Conservation (phyloP, 2,797 vertebrate species). For the Leucoraja ocellata region DNA sequence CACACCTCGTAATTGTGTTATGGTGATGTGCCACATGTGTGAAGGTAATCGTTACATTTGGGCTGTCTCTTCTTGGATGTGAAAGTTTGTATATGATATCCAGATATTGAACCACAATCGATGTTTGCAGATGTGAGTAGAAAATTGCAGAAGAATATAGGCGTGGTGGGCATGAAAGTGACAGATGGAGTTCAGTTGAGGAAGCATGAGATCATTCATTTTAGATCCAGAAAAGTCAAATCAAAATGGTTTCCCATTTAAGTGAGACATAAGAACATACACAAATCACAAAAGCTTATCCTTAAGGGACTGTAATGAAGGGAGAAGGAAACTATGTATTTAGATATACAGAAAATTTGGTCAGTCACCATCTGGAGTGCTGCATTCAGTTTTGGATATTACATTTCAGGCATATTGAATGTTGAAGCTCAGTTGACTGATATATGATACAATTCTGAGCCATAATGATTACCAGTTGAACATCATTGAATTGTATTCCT, state of each 20-base stretch:
- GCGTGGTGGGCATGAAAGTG: not conserved
- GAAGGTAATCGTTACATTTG: too few relatives aligned
- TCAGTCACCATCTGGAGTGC: not conserved
- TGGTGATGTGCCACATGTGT: too few relatives aligned
- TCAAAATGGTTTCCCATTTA: not conserved
- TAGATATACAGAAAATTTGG: not conserved
- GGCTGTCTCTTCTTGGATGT: too few relatives aligned
- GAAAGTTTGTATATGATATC: not conserved
- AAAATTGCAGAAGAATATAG: not conserved
- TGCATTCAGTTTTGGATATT: not conserved
- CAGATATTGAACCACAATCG: not conserved
- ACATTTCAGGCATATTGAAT: not conserved
- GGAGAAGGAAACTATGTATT: not conserved
- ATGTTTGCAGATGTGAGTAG: not conserved
- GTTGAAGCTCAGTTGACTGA: too few relatives aligned
- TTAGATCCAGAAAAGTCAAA: not conserved
- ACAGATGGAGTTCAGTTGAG: not conserved
- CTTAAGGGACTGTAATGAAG: not conserved
- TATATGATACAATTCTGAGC: too few relatives aligned
- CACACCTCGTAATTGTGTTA: too few relatives aligned
- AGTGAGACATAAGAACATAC: not conserved
- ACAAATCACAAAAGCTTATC: too few relatives aligned
- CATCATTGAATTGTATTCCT: not conserved
- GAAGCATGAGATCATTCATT: not conserved
- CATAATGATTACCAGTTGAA: not conserved